These are phyloP conservation scores for Dicycla oo DNA, from an alignment of 2,888 invertebrate genomes.

Conservation along the genomic window DNA sequence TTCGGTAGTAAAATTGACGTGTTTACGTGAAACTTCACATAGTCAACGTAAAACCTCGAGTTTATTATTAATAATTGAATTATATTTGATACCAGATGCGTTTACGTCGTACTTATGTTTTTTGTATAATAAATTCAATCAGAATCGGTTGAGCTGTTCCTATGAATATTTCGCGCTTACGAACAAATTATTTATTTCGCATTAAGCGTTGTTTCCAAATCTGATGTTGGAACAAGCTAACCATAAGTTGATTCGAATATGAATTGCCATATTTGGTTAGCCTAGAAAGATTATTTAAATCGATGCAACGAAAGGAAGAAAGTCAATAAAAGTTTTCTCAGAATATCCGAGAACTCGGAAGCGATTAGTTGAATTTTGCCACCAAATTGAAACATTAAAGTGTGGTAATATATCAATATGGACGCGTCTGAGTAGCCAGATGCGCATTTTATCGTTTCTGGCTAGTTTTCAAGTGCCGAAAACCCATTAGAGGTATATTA, in stretches of 20 bases:
- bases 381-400: slow-evolving; percentile 82
- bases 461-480: slow-evolving; percentile 89
- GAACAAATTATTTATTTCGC: slow-evolving; percentile 18
- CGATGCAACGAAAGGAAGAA: slow-evolving; percentile 16
- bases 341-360: slow-evolving; percentile 69
- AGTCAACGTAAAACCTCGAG: slow-evolving; percentile 25
- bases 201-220: slow-evolving; percentile 18
- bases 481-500: slow-evolving; percentile 87
- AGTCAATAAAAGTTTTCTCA: slow-evolving; percentile 50
- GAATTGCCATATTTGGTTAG: slow-evolving; percentile 15
- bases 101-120: not conserved
- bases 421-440: slow-evolving; percentile 83
- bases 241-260: slow-evolving; percentile 30
- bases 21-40: slow-evolving; percentile 47
- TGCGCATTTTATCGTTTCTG: slow-evolving; percentile 87
- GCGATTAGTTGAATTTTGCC: slow-evolving; percentile 79
- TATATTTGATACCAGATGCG: slow-evolving; percentile 13
- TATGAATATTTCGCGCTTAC: slow-evolving; percentile 30
- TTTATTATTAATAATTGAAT: slow-evolving; percentile 27
- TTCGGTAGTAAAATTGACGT: slow-evolving; percentile 43
- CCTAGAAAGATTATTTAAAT: slow-evolving; percentile 30
- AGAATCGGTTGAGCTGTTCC: slow-evolving; percentile 9
- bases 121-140: slow-evolving; percentile 5
- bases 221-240: slow-evolving; percentile 2
- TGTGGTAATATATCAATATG: slow-evolving; percentile 83